Base-by-base conservation (phyloP, 2,888 invertebrate genomes). In the Flexamia atlantica region DNA sequence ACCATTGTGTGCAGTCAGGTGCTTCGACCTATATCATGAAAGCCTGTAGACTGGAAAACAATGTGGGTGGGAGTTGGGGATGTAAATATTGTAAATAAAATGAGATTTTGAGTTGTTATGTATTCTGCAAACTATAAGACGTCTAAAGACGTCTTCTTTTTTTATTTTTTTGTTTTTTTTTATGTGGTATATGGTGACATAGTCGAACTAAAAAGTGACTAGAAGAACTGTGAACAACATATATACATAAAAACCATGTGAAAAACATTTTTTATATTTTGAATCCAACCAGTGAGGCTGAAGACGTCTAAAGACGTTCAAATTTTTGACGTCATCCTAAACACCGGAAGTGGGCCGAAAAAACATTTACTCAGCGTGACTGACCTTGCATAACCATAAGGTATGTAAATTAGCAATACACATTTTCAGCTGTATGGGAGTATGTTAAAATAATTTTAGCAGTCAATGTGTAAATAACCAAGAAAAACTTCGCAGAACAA, bases 401-500 rank as follows among this genome's bases (percentile, higher is more conserved):
- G 42, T 74, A 74, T 25, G 20, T 40, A 23, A 74, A 5, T 46
- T n/a, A 12, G 4, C 12, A 74, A 7, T 42, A 42, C 14, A 74
- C 3, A 20, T 74, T 20, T 40, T 74, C 23, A 74, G 74, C 74
- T 25, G 42, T 74, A 32, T 74, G 42, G 70, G 32, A 70, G 70
- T 70, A 20, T 42, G 23, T 74, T 32, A 74, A n/a, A 7, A 74
- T 5, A 20, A 23, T 40, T 74, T 74, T 46, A 74, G 74, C 74
- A 74, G 74, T 74, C 70, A 70, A 70, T 70, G 70, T 70, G 64
- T 64, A n/a, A n/a, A n/a, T n/a, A n/a, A n/a, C n/a, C n/a, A n/a
- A n/a, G n/a, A n/a, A n/a, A n/a, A n/a, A n/a, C n/a, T n/a, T n/a
- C n/a, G n/a, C n/a, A n/a, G n/a, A n/a, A n/a, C n/a, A n/a, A n/a